Percentiles rank a stretch among this genome's conserved stretches.
phyloP scores from a whole-genome alignment of 2,797 vertebrate genomes.

The Hemitrygon akajei region DNA sequence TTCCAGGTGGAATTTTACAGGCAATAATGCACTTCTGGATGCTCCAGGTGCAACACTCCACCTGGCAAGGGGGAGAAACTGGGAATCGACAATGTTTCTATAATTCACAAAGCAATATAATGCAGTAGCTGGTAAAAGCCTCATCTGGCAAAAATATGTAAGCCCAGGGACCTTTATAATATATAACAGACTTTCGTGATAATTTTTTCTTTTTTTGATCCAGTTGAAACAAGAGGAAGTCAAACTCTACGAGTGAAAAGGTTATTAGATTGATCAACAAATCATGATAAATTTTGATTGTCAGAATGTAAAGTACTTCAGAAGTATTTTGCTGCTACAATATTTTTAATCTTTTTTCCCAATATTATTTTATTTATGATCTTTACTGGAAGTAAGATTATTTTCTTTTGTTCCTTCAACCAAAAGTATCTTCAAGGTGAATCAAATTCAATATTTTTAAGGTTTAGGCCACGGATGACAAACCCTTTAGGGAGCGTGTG shows the following conservation, averaged over 20 bases:
- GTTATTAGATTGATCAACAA: neutral
- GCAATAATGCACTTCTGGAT: neutral
- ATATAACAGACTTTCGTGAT: neutral
- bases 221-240: neutral
- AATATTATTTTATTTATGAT: neutral
- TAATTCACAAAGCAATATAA: neutral
- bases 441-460: neutral
- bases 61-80: neutral
- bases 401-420: neutral
- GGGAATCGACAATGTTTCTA: neutral
- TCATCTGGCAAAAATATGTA: neutral
- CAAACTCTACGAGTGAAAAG: neutral
- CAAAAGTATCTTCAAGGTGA: neutral
- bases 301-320: neutral
- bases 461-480: too few species aligned
- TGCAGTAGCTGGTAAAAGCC: neutral
- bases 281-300: neutral
- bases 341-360: neutral
- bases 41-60: neutral
- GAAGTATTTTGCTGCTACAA: neutral
- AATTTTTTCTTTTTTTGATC: neutral
- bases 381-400: neutral
- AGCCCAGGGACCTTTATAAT: neutral
- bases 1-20: neutral
- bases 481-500: too few species aligned